Conservation (phyloP, 2,113 vertebrate genomes). For the Apteryx owenii region DNA sequence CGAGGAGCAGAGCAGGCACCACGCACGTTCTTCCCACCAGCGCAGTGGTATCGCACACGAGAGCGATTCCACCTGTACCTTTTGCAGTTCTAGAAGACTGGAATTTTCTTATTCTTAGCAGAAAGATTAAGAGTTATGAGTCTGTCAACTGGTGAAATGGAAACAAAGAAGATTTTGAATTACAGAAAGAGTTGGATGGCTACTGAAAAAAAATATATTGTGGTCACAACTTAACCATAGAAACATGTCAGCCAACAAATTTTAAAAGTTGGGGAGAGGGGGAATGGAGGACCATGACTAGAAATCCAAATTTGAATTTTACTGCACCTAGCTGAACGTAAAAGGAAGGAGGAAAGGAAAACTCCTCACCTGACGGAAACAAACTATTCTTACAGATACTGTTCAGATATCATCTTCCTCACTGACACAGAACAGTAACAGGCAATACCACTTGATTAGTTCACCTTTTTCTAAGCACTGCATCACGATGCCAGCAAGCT, state of each 20-base stretch:
- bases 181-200: neutral
- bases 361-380: neutral
- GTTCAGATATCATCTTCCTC: neutral
- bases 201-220: neutral
- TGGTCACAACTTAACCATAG: neutral
- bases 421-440: neutral
- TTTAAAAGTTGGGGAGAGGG: neutral
- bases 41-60: neutral
- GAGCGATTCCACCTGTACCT: constrained; percentile 12
- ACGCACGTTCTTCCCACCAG: neutral
- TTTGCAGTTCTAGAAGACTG: neutral
- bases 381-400: neutral
- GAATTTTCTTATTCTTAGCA: neutral
- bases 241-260: neutral
- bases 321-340: neutral
- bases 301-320: neutral
- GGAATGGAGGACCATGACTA: neutral
- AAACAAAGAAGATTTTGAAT: neutral
- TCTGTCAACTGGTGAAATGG: neutral
- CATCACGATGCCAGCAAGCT: neutral
- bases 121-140: neutral
- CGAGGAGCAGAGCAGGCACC: neutral
- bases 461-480: neutral
- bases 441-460: neutral
- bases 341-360: neutral